Base-by-base conservation (phyloP, 2,888 invertebrate genomes). In the Lypha dubia region DNA sequence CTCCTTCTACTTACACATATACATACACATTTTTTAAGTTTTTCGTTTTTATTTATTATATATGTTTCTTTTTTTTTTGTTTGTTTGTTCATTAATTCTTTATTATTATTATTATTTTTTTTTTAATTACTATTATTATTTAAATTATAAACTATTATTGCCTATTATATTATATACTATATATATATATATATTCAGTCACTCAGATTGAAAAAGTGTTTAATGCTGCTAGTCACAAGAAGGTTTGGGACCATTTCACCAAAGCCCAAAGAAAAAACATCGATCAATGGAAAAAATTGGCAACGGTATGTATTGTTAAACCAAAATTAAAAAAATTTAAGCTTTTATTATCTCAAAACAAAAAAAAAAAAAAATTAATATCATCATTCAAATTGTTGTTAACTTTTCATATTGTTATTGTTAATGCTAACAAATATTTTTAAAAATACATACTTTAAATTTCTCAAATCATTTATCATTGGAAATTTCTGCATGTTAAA, bases 231-330 rank as follows among this genome's bases (percentile, higher is more conserved):
- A 96, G 96, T 93, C 98, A 98, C 94, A 98, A 98, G 95, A 98
- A 98, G 94, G 98, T 97, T 93, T 98, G 98, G 98, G 98, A 98
- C 95, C 98, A 98, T 95, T 98, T 99, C 96, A 98, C 98, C 94
- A 98, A 98, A 95, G 97, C 98, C 90, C 98, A 98, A 94, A 95
- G 98, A 94, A 98, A 98, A 96, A 98, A 98, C 94, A 97, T 99
- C 93, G 98, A 98, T 94, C 95, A 96, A 92, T 98, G 98, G 99
- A 97, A 97, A 94, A 98, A 97, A 94, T 97, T 98, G 94, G 96
- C 97, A 85, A 95, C 96, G 97, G 98, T 98, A 96, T 94, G 94
- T 93, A 91, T 89, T 88, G 24, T 81, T 88, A 88, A 86, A 86
- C 87, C 86, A 65, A 75, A 67, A 35, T 79, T 53, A 32, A 20